phyloP scores from a whole-genome alignment of 1,140 invertebrate genomes.

The Diachasma alloeum region DNA sequence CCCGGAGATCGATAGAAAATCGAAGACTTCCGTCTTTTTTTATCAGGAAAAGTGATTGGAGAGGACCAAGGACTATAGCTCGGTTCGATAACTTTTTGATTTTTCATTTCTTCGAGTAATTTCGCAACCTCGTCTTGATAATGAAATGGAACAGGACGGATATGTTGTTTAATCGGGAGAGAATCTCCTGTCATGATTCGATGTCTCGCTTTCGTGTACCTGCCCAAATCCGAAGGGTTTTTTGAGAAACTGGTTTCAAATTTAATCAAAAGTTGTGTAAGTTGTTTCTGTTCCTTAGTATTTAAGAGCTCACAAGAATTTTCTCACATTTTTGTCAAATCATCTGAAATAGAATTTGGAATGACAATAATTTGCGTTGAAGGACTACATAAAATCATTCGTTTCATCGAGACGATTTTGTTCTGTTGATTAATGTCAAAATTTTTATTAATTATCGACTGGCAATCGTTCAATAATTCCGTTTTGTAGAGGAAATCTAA shows the following conservation, averaged over 20 bases:
- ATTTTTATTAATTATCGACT: background rate
- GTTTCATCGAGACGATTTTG: background rate
- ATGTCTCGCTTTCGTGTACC: background rate
- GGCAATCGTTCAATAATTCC: background rate
- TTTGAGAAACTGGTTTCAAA: background rate
- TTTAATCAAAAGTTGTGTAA: background rate
- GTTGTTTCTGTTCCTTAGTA: background rate
- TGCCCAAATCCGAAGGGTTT: conserved; percentile 3
- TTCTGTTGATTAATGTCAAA: background rate
- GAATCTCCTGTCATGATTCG: conserved; percentile 11
- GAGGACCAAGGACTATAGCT: conserved; percentile 20
- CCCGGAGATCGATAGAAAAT: conserved; percentile 63
- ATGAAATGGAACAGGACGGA: conserved; percentile 5
- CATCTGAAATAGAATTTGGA: background rate
- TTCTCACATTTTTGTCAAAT: background rate
- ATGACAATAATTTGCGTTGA: background rate
- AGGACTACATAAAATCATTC: background rate
- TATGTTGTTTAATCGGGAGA: conserved; percentile 3
- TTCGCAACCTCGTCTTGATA: conserved; percentile 36
- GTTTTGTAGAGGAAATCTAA: background rate
- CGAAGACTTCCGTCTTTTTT: conserved; percentile 61
- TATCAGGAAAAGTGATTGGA: conserved; percentile 39
- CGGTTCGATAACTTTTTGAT: conserved; percentile 21
- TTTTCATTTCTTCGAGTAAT: conserved; percentile 20
- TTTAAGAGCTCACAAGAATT: background rate